These are phyloP conservation scores for Cephus nigrinus DNA, from an alignment of 2,888 invertebrate genomes.

Conservation along the genomic window DNA sequence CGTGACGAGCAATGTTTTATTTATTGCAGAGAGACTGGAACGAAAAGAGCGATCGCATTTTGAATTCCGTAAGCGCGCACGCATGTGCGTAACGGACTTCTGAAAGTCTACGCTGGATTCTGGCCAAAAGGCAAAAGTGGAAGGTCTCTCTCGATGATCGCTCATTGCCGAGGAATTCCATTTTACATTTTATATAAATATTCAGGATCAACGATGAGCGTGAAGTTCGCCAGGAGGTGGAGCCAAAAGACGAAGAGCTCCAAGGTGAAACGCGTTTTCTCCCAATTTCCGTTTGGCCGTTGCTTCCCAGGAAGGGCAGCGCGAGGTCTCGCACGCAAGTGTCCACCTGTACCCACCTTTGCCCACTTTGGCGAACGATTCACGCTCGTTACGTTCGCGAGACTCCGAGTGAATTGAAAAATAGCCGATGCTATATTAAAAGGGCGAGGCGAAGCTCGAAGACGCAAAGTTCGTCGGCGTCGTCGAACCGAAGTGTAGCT, in stretches of 20 bases:
- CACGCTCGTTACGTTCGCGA: not conserved
- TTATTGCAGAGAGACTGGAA: not conserved
- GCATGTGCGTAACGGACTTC: not conserved
- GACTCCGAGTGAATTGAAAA: not conserved
- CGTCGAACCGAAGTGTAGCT: no score
- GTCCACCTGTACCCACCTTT: not conserved
- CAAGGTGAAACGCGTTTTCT: not conserved
- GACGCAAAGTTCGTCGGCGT: not conserved
- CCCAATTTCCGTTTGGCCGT: not conserved
- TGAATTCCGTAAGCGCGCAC: conserved; percentile 35
- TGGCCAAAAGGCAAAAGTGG: conserved; percentile 48
- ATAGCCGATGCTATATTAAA: not conserved
- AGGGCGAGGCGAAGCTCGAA: no score
- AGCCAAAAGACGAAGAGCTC: not conserved
- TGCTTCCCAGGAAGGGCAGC: not conserved
- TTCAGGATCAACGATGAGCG: not conserved
- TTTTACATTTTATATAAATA: not conserved
- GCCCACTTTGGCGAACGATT: not conserved
- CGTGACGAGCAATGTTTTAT: conserved; percentile 4
- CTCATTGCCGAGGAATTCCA: not conserved
- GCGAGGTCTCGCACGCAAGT: not conserved
- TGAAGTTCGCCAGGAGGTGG: not conserved
- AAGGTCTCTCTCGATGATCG: not conserved
- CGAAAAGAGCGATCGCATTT: conserved; percentile 23
- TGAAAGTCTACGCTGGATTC: conserved; percentile 57